Conservation (phyloP, 1,140 invertebrate genomes). For the Phortica variegata region DNA sequence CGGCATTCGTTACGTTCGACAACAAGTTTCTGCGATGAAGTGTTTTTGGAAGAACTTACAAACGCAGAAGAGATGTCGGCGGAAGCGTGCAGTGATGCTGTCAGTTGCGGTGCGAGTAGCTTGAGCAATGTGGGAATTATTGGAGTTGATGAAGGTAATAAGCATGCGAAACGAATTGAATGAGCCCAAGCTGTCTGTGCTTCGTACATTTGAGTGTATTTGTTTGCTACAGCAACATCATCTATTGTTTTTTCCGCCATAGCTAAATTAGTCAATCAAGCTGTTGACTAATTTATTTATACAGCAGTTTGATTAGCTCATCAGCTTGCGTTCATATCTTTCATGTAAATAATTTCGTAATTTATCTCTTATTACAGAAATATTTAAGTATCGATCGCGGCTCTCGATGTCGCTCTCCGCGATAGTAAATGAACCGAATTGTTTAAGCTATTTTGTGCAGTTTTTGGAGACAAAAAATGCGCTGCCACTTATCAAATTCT, state of each 20-base stretch:
- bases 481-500: constrained; percentile 67
- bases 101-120: constrained; percentile 25
- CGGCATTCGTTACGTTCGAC: constrained; percentile 48
- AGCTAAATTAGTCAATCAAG: constrained; percentile 10
- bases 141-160: constrained; percentile 42
- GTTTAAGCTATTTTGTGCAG: constrained; percentile 73
- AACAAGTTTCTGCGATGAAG: constrained; percentile 54
- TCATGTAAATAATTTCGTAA: no score
- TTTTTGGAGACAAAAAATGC: constrained; percentile 67
- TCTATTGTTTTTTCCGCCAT: constrained; percentile 9
- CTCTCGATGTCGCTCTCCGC: constrained; percentile 64
- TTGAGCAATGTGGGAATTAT: constrained; percentile 22
- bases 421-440: constrained; percentile 68
- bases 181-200: not conserved
- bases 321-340: constrained; percentile 11
- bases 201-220: constrained; percentile 1
- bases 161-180: not conserved
- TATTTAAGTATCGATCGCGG: constrained; percentile 46
- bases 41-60: constrained; percentile 34
- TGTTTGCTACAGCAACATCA: not conserved
- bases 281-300: no score
- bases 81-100: constrained; percentile 1
- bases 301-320: no score
- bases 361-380: constrained; percentile 22
- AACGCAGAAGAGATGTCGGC: constrained; percentile 11